phyloP scores from a whole-genome alignment of 1,140 invertebrate genomes.

The Bombus polaris region DNA sequence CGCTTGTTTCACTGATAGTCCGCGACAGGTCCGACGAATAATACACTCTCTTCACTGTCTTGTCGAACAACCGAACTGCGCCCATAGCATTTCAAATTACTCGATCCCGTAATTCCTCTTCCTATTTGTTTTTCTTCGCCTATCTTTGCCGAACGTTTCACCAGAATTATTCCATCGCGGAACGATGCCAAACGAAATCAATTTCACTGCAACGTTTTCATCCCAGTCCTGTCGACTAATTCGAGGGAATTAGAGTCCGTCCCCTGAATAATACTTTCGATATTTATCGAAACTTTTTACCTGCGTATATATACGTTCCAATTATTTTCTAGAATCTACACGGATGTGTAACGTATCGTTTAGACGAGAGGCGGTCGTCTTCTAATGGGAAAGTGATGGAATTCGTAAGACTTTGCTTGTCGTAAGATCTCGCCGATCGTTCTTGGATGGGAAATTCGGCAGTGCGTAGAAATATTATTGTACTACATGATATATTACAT shows the following conservation, averaged over 20 bases:
- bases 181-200: neutral
- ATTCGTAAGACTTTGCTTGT: neutral
- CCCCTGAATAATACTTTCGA: neutral
- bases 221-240: neutral
- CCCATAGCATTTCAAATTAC: neutral
- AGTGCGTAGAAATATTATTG: constrained; percentile 62
- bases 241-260: neutral
- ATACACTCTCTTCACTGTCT: neutral
- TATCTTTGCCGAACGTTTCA: neutral
- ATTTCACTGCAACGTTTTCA: neutral
- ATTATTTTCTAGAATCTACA: neutral
- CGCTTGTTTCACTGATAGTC: neutral
- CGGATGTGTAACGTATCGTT: neutral
- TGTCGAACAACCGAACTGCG: neutral
- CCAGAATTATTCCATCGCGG: neutral
- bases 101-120: neutral
- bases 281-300: no score
- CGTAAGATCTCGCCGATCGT: neutral
- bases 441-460: constrained; percentile 50
- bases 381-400: neutral
- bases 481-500: constrained; percentile 62
- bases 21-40: neutral
- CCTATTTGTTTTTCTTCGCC: neutral
- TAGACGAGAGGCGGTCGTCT: neutral
- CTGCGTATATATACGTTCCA: neutral